Percentiles rank a stretch among this genome's conserved stretches.
Conservation (phyloP, 2,888 invertebrate genomes). For the Sinodicranocentrus sp. region DNA sequence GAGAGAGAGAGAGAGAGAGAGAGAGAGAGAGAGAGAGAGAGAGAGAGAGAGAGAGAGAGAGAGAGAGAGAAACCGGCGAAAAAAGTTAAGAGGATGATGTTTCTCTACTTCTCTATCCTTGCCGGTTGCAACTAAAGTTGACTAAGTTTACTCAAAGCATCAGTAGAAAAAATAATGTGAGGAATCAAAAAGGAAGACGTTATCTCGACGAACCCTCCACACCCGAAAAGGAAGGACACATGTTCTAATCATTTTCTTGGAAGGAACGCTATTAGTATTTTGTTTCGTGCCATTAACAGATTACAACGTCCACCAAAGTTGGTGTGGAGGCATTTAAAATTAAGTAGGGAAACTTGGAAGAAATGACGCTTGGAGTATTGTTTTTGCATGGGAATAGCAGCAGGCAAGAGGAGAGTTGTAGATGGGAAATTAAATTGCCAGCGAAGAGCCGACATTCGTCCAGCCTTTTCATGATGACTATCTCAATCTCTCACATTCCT, state of each 20-base stretch:
- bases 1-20: neutral
- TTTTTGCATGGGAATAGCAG: neutral
- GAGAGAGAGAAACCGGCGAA: too few relatives aligned
- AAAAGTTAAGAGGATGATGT: too few relatives aligned
- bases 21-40: too few relatives aligned
- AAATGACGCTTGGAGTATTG: neutral
- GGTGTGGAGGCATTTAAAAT: neutral
- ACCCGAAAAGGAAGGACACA: too few relatives aligned
- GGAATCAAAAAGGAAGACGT: too few relatives aligned
- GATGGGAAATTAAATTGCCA: constrained; percentile 60
- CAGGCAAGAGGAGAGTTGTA: constrained; percentile 26
- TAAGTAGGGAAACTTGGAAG: neutral
- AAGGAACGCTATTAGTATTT: neutral
- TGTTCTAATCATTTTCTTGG: neutral
- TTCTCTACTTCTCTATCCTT: too few relatives aligned
- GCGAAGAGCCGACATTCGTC: constrained; percentile 9
- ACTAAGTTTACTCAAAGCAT: too few relatives aligned
- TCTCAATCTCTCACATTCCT: neutral
- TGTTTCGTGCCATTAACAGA: neutral
- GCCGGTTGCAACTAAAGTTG: too few relatives aligned
- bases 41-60: neutral
- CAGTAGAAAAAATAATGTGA: too few relatives aligned
- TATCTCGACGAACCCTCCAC: too few relatives aligned
- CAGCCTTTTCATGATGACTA: neutral
- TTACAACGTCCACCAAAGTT: neutral